Evolutionary conservation across 2,113 vertebrate species (phyloP).

Genomic region (Campylomormyrus tamandua): DNA sequence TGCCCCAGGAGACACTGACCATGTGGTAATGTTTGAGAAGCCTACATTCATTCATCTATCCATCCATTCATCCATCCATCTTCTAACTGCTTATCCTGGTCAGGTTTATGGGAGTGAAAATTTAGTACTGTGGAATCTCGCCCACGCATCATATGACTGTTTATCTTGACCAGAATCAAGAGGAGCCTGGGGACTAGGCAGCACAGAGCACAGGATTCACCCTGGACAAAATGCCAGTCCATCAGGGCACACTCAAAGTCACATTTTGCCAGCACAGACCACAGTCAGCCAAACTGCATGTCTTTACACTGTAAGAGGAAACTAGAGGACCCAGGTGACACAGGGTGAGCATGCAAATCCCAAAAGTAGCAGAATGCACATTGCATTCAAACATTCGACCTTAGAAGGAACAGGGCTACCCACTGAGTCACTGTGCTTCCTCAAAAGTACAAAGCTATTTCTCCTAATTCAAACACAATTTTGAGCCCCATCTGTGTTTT

Average conservation of each 20-base stretch:
- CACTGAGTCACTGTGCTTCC: neutral
- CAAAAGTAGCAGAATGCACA: neutral
- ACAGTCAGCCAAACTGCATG: neutral
- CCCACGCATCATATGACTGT: neutral
- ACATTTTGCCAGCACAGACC: neutral
- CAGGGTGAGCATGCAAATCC: neutral
- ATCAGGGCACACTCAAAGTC: neutral
- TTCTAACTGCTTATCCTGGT: neutral
- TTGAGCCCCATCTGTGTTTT: neutral
- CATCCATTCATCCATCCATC: neutral
- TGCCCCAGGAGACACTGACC: neutral
- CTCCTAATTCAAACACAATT: neutral
- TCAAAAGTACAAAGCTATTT: neutral
- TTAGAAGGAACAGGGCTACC: neutral
- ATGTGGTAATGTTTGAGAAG: neutral
- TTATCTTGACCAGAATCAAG: neutral
- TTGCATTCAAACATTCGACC: neutral
- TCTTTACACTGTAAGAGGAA: neutral
- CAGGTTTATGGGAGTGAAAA: neutral
- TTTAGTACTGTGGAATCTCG: neutral
- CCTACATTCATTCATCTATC: neutral
- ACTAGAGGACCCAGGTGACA: neutral
- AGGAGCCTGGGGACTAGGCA: neutral
- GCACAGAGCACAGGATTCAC: neutral
- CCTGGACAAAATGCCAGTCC: neutral